Evolutionary conservation across 2,797 vertebrate genomes (phyloP).

Genomic region (Oceanodroma leucorhoa): DNA sequence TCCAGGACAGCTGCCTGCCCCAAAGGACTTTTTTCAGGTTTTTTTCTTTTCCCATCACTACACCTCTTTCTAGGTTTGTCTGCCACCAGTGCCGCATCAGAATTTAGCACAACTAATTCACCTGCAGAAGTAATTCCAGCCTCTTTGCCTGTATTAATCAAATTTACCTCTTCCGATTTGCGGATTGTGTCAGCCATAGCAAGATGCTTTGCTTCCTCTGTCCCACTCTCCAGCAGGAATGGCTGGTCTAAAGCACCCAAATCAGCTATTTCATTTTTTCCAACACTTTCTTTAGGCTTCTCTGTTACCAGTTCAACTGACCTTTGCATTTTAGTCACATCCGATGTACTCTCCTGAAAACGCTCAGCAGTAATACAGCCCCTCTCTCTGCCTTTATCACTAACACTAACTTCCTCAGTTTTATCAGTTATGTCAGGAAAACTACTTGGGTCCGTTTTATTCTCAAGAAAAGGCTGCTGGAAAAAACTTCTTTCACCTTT

Average conservation of each 20-base stretch:
- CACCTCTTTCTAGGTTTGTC: constrained; percentile 64
- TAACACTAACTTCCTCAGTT: not conserved
- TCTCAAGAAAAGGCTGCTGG: constrained; percentile 13
- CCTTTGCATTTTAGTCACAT: not conserved
- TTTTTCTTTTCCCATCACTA: constrained; percentile 33
- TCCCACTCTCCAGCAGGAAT: not conserved
- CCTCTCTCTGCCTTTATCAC: not conserved
- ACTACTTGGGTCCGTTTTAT: not conserved
- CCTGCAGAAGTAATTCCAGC: not conserved
- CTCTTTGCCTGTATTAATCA: not conserved
- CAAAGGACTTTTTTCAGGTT: not conserved
- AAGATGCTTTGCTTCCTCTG: not conserved
- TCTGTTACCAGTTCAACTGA: rapidly evolving
- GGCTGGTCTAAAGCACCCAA: not conserved
- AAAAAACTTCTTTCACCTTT: constrained; percentile 13
- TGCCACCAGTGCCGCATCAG: rapidly evolving
- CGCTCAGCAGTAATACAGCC: not conserved
- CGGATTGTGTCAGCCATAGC: not conserved
- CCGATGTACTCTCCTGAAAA: not conserved
- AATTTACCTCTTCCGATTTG: not conserved
- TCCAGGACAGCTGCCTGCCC: not conserved
- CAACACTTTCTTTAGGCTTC: not conserved
- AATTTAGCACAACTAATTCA: rapidly evolving
- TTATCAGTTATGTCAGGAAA: not conserved
- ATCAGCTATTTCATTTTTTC: not conserved